Evolutionary conservation across 2,113 vertebrate species (phyloP).

Genomic region (Montifringilla adamsi): DNA sequence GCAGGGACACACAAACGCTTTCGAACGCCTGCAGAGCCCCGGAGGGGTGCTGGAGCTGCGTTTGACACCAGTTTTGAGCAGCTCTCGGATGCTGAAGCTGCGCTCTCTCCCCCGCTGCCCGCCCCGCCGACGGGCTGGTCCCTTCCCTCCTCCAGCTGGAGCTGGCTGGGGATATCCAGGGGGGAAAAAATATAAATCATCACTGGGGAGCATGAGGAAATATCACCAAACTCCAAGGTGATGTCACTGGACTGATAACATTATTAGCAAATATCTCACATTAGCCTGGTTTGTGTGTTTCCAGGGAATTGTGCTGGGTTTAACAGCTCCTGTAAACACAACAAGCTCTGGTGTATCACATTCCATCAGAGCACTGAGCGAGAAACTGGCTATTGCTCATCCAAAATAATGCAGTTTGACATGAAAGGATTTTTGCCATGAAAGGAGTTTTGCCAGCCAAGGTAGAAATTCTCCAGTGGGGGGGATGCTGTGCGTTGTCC

Average conservation of each 20-base stretch:
- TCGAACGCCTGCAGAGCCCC: fast-evolving
- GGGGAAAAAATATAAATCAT: neutral
- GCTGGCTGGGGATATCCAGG: neutral
- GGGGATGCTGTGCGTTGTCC: neutral
- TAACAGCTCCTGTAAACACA: neutral
- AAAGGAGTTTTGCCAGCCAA: neutral
- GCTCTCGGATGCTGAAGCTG: neutral
- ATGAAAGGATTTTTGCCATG: neutral
- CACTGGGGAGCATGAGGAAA: neutral
- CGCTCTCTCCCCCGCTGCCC: neutral
- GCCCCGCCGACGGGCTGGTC: neutral
- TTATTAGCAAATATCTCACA: neutral
- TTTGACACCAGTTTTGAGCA: fast-evolving
- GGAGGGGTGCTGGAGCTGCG: fast-evolving
- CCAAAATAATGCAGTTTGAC: neutral
- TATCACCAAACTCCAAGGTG: neutral
- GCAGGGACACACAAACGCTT: fast-evolving
- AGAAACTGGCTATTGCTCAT: neutral
- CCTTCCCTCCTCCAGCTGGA: neutral
- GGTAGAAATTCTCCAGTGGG: neutral
- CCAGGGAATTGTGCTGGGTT: neutral
- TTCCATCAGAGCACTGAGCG: neutral
- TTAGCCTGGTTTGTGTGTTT: neutral
- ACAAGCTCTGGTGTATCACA: neutral
- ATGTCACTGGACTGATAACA: neutral